A percentile compares a stretch with the other conserved stretches of the same genome.
phyloP scores from a whole-genome alignment of 2,888 invertebrate genomes.

The Polydesmus complanatus region DNA sequence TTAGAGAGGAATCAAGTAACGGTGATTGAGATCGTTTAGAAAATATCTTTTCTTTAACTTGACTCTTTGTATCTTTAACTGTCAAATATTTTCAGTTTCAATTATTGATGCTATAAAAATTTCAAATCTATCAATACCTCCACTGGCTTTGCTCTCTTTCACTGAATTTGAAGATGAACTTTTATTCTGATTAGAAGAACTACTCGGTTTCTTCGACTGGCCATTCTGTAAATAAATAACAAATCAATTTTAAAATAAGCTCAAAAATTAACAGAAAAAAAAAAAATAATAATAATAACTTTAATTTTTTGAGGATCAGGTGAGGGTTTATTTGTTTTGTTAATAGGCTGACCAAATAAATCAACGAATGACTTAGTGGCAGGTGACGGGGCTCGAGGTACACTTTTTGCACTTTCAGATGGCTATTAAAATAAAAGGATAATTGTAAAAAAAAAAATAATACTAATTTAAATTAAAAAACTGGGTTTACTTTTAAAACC shows the following conservation, averaged over 20 bases:
- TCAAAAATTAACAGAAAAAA: too few species aligned
- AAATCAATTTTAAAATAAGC: background rate
- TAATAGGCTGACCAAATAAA: slow-evolving; percentile 70
- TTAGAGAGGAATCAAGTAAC: background rate
- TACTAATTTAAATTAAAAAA: too few species aligned
- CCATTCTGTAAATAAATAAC: background rate
- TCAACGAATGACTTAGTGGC: slow-evolving; percentile 59
- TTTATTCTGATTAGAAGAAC: background rate
- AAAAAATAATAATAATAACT: slow-evolving; percentile 24
- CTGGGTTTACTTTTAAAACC: too few species aligned
- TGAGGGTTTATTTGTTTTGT: slow-evolving; percentile 49
- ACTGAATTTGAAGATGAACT: background rate
- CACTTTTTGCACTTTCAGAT: too few species aligned
- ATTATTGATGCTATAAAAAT: background rate
- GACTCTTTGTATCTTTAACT: background rate
- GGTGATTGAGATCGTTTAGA: background rate
- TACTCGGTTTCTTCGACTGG: background rate
- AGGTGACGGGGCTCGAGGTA: too few species aligned
- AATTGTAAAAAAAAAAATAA: too few species aligned
- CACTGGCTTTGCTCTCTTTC: background rate
- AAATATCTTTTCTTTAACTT: background rate
- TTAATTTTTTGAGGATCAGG: slow-evolving; percentile 46
- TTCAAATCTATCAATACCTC: too few species aligned
- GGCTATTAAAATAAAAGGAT: too few species aligned
- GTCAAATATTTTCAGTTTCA: background rate